phyloP scores from a whole-genome alignment of 2,888 invertebrate species.

The Apamea crenata region DNA sequence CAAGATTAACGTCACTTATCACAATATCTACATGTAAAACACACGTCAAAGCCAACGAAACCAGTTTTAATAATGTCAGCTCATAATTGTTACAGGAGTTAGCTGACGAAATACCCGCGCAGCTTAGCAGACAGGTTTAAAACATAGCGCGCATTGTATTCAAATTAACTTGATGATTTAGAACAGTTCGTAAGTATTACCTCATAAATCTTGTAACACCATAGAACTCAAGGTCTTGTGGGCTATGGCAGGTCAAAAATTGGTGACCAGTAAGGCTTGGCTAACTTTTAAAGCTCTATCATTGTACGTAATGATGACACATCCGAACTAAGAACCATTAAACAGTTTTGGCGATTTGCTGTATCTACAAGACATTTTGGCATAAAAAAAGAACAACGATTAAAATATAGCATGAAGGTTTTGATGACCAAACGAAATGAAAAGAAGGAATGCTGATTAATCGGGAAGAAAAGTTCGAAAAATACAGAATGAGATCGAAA shows the following conservation, averaged over 20 bases:
- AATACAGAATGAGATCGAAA: not conserved
- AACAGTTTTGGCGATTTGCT: not conserved
- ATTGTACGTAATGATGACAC: slow-evolving; percentile 32
- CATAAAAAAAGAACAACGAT: not conserved
- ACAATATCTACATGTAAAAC: slow-evolving; percentile 48
- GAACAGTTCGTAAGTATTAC: slow-evolving; percentile 74
- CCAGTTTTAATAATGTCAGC: slow-evolving; percentile 54
- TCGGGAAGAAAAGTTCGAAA: not conserved
- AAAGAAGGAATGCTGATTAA: not conserved
- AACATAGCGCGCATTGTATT: slow-evolving; percentile 80
- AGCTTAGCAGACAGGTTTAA: slow-evolving; percentile 71
- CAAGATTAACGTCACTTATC: slow-evolving; percentile 40
- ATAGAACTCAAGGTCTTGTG: slow-evolving; percentile 58
- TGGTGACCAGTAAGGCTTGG: slow-evolving; percentile 28
- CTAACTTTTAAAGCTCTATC: slow-evolving; percentile 21
- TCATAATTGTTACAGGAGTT: slow-evolving; percentile 54
- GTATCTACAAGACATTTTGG: not conserved
- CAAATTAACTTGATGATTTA: slow-evolving; percentile 80
- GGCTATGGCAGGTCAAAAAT: slow-evolving; percentile 41
- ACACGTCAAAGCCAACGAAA: slow-evolving; percentile 62
- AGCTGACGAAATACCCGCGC: slow-evolving; percentile 52
- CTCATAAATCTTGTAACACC: slow-evolving; percentile 72
- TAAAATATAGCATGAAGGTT: not conserved
- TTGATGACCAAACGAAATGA: not conserved
- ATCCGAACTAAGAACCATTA: slow-evolving; percentile 18